These are phyloP conservation scores for Chironomus tentans DNA, from an alignment of 2,888 invertebrate species.

Conservation along the genomic window DNA sequence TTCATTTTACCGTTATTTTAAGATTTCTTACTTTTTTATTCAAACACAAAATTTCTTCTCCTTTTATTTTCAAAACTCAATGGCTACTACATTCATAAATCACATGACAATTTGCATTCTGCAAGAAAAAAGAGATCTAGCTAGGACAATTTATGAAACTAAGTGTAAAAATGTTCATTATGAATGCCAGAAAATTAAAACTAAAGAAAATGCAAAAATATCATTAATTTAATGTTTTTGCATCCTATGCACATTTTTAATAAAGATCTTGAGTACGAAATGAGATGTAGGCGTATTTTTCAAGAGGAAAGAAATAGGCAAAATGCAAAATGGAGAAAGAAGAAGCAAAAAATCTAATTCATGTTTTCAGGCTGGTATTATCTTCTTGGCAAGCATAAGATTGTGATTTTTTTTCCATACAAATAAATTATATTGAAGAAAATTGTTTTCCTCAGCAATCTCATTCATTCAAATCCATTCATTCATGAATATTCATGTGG, in stretches of 20 bases:
- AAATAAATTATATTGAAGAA: not conserved
- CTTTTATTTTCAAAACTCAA: too few relatives aligned
- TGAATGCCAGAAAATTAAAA: not conserved
- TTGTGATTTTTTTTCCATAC: not conserved
- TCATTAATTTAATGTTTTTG: not conserved
- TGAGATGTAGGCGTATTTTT: not conserved
- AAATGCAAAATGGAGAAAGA: not conserved
- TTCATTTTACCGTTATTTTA: too few relatives aligned
- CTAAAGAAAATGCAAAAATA: not conserved
- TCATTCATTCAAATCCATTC: not conserved
- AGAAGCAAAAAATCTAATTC: not conserved
- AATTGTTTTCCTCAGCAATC: conserved; percentile 13
- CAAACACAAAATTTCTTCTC: too few relatives aligned
- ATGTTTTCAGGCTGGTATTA: not conserved
- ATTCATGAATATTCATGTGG: conserved; percentile 24
- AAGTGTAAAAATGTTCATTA: not conserved
- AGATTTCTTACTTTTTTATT: too few relatives aligned
- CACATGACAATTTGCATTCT: too few relatives aligned
- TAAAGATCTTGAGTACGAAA: not conserved
- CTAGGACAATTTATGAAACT: not conserved
- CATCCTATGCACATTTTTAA: not conserved
- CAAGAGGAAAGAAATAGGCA: not conserved
- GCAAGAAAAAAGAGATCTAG: not conserved
- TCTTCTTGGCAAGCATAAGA: not conserved
- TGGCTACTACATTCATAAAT: too few relatives aligned